A percentile compares a stretch with the other conserved stretches of the same genome.
These are phyloP conservation scores for Haemorhous mexicanus DNA, from an alignment of 2,113 vertebrate species.

Conservation along the genomic window DNA sequence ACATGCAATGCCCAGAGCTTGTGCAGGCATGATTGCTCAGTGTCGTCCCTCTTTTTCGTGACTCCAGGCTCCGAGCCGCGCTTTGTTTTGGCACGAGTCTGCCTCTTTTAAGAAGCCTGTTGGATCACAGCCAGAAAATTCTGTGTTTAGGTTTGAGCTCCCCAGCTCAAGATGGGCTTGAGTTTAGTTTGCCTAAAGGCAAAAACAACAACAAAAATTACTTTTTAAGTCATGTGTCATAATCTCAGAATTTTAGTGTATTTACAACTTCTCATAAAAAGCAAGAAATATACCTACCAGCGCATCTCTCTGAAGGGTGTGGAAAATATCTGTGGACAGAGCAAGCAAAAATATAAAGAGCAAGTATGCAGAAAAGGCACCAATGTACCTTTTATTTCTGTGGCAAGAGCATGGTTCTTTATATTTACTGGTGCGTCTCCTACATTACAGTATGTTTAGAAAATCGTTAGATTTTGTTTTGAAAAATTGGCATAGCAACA, in stretches of 20 bases:
- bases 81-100: not conserved
- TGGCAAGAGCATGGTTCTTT: not conserved
- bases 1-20: rapidly evolving
- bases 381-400: not conserved
- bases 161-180: not conserved
- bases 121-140: not conserved
- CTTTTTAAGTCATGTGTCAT: not conserved
- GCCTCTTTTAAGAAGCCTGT: not conserved
- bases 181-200: not conserved
- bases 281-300: not conserved
- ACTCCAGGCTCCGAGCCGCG: not conserved
- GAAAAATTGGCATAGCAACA: not conserved
- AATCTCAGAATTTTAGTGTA: not conserved
- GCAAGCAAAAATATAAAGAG: not conserved
- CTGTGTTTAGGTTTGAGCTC: not conserved
- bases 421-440: not conserved
- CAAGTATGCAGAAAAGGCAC: not conserved
- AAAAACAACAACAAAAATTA: not conserved
- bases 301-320: not conserved
- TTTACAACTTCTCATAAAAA: not conserved
- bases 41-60: not conserved
- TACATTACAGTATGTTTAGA: not conserved
- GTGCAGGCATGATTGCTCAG: not conserved
- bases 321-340: not conserved
- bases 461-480: not conserved